Percentiles rank a stretch among this genome's conserved stretches.
These are phyloP conservation scores for Scolopax bukidnonensis DNA, from an alignment of 2,797 vertebrate genomes.

Conservation along the genomic window DNA sequence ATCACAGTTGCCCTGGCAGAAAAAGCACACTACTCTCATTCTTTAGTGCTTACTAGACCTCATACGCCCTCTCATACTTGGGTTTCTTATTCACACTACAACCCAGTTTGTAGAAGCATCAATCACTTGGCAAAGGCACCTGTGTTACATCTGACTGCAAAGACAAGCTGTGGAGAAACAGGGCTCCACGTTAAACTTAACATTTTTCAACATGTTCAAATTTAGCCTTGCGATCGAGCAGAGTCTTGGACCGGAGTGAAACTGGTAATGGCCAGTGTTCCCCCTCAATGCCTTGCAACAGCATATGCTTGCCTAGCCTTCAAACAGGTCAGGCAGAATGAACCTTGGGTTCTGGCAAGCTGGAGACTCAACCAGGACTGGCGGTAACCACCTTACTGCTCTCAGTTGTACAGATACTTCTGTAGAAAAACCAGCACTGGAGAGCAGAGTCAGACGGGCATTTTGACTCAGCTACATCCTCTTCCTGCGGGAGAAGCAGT, in stretches of 20 bases:
- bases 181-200: not conserved
- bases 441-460: not conserved
- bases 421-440: fast-evolving
- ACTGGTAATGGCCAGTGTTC: not conserved
- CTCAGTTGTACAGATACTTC: not conserved
- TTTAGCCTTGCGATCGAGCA: not conserved
- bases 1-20: not conserved
- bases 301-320: not conserved
- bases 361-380: not conserved
- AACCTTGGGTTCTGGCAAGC: not conserved
- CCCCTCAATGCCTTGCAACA: not conserved
- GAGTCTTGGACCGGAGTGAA: not conserved
- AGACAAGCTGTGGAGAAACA: not conserved
- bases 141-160: not conserved
- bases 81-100: not conserved
- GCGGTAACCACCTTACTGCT: not conserved
- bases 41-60: not conserved
- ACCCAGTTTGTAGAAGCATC: not conserved
- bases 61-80: not conserved
- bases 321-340: not conserved
- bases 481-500: not conserved
- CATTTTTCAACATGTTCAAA: not conserved
- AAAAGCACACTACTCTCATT: not conserved
- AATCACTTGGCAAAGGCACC: not conserved
- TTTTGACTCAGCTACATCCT: not conserved